Conservation (phyloP, 2,113 vertebrate species). For the Cephalopterus ornatus region DNA sequence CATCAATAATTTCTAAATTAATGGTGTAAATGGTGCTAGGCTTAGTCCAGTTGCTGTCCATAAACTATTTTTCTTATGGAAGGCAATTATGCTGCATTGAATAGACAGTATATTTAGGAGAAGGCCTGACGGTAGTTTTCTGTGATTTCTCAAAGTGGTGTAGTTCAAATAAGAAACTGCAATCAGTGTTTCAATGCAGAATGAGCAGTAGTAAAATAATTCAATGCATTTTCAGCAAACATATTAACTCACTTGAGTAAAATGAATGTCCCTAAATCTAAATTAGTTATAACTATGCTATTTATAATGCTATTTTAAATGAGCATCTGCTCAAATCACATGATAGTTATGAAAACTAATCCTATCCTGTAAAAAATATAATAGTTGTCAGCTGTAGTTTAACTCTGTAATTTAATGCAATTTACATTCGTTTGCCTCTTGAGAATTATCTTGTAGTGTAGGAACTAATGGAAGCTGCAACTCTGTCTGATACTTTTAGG, state of each 20-base stretch:
- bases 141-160: not conserved
- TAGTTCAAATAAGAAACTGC: not conserved
- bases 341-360: not conserved
- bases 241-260: not conserved
- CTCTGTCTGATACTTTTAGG: not conserved
- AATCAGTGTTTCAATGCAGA: not conserved
- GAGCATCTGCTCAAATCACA: not conserved
- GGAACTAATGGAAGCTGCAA: not conserved
- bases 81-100: not conserved
- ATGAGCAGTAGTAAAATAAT: not conserved
- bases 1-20: not conserved
- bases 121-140: not conserved
- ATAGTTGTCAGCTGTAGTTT: constrained; percentile 8
- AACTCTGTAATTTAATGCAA: not conserved
- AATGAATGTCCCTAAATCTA: not conserved
- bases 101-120: not conserved
- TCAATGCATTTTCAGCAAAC: not conserved
- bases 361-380: not conserved
- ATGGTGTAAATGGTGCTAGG: not conserved
- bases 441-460: not conserved
- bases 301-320: not conserved
- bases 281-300: not conserved
- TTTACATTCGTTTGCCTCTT: not conserved
- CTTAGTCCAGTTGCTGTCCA: not conserved
- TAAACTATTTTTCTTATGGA: not conserved